Conservation (phyloP, 2,888 invertebrate species). For the Agonopterix subpropinquella region DNA sequence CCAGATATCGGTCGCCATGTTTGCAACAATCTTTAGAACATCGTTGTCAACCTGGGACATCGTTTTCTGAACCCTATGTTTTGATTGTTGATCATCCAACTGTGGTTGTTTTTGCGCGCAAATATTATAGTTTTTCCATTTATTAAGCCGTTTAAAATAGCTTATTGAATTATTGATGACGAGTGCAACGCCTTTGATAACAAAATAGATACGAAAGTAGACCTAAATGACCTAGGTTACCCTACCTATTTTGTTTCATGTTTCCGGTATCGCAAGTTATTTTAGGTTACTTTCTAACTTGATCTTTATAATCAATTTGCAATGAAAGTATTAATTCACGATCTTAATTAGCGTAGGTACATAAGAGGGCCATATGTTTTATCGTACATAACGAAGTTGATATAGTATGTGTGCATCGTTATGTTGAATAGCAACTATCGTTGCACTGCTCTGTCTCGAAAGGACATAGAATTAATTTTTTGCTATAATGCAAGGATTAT, state of each 20-base stretch:
- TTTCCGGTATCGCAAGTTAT: conserved; percentile 41
- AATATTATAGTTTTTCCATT: conserved; percentile 27
- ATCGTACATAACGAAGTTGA: conserved; percentile 24
- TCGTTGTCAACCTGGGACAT: conserved; percentile 62
- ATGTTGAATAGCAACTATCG: conserved; percentile 10
- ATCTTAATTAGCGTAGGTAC: conserved; percentile 16
- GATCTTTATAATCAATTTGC: conserved; percentile 28
- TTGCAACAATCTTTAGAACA: conserved; percentile 71
- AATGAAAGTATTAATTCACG: conserved; percentile 25
- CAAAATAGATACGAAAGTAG: conserved; percentile 49
- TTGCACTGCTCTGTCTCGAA: conserved; percentile 29
- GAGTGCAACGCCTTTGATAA: conserved; percentile 39
- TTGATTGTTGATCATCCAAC: conserved; percentile 33
- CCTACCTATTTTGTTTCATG: conserved; percentile 35
- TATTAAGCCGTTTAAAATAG: conserved; percentile 22
- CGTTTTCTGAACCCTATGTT: conserved; percentile 53
- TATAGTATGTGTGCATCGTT: conserved; percentile 23
- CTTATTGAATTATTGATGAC: conserved; percentile 36
- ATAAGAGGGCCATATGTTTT: conserved; percentile 18
- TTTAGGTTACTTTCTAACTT: conserved; percentile 57
- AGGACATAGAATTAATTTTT: conserved; percentile 18
- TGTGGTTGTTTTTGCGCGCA: conserved; percentile 34
- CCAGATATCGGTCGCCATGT: conserved; percentile 76
- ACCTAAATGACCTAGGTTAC: conserved; percentile 66
- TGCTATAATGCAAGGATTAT: conserved; percentile 24